Percentiles rank a stretch among this genome's conserved stretches.
Conservation (phyloP, 2,797 vertebrate species). For the Bryconaethiops microstoma region DNA sequence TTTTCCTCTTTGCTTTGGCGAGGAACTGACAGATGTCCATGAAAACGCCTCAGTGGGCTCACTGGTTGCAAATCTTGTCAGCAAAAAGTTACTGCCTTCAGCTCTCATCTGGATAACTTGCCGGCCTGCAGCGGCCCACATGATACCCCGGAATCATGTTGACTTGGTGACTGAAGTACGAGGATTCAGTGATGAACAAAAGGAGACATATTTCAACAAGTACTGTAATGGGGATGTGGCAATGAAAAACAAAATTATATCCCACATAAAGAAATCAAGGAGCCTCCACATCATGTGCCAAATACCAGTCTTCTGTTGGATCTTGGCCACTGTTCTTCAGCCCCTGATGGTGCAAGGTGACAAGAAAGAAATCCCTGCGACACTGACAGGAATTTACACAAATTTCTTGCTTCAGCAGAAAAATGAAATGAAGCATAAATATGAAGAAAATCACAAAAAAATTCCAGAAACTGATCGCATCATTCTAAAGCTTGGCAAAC, state of each 20-base stretch:
- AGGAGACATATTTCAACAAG: neutral
- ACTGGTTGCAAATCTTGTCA: neutral
- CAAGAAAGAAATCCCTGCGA: neutral
- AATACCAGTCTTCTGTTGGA: constrained; percentile 6
- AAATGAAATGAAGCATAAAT: neutral
- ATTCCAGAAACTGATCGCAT: neutral
- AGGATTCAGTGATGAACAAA: neutral
- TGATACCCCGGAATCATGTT: neutral
- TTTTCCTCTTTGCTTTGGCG: neutral
- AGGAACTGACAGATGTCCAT: neutral
- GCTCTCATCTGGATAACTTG: constrained; percentile 10
- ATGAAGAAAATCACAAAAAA: neutral
- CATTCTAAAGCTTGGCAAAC: constrained; percentile 2
- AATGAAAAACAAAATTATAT: neutral
- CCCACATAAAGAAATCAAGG: neutral
- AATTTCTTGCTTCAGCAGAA: constrained; percentile 1
- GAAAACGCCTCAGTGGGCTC: neutral
- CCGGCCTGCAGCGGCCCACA: neutral
- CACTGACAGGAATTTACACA: constrained; percentile 2
- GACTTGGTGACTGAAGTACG: neutral
- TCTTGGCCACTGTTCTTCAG: neutral
- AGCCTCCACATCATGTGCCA: neutral
- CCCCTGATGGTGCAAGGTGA: neutral
- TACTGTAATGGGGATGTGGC: neutral
- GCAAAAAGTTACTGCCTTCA: neutral